Conservation (phyloP, 2,797 vertebrate species). For the Hippopotamyrus pictus region DNA sequence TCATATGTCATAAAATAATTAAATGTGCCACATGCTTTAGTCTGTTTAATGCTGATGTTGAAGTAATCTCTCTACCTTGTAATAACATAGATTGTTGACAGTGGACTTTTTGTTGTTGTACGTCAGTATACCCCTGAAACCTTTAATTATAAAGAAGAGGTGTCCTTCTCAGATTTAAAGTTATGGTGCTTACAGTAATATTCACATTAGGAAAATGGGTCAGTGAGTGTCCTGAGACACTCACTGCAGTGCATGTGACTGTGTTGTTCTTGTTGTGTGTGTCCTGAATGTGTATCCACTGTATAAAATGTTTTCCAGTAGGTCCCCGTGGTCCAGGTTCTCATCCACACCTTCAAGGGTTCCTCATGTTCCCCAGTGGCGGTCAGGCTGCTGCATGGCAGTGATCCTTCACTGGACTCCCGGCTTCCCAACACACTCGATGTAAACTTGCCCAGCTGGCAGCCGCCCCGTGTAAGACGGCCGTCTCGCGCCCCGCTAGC, state of each 20-base stretch:
- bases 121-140: constrained; percentile 34
- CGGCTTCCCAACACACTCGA: not conserved
- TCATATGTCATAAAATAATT: not conserved
- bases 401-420: not conserved
- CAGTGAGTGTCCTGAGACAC: constrained; percentile 3
- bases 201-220: constrained; percentile 32
- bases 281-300: not conserved
- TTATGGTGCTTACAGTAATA: constrained; percentile 16
- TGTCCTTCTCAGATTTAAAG: constrained; percentile 22
- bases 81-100: constrained; percentile 22
- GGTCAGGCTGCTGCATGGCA: not conserved
- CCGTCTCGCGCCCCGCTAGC: not conserved
- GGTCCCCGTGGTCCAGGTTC: not conserved
- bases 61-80: constrained; percentile 34
- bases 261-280: not conserved
- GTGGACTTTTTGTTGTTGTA: constrained; percentile 34
- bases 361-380: not conserved
- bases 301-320: not conserved
- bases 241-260: not conserved
- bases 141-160: constrained; percentile 26
- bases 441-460: not conserved
- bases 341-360: not conserved
- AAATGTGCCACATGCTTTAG: not conserved
- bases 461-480: not conserved
- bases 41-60: constrained; percentile 22